phyloP scores from a whole-genome alignment of 2,113 vertebrate genomes.

The Morone saxatilis region DNA sequence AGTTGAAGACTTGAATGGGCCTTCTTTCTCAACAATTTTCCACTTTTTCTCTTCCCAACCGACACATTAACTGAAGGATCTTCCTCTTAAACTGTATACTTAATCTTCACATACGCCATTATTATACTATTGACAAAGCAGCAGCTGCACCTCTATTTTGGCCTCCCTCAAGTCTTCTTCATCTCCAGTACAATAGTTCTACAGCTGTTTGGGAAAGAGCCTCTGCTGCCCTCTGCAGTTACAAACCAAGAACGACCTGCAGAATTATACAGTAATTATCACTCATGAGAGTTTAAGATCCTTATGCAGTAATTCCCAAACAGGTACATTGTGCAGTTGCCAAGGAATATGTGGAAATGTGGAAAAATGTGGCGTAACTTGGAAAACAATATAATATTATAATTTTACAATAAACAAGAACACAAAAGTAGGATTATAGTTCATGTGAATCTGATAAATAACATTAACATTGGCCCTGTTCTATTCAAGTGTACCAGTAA shows the following conservation, averaged over 20 bases:
- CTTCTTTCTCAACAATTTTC: not conserved
- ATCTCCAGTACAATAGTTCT: not conserved
- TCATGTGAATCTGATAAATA: not conserved
- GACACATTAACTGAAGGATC: not conserved
- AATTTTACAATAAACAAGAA: not conserved
- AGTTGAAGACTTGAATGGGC: not conserved
- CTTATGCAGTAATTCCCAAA: not conserved
- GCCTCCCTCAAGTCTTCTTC: not conserved
- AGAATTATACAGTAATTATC: not conserved
- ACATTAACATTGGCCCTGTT: not conserved
- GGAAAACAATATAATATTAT: not conserved
- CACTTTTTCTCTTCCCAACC: not conserved
- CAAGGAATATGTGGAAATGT: not conserved
- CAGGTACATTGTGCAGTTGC: not conserved
- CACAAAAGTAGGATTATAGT: not conserved
- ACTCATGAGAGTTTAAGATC: not conserved
- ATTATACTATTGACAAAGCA: not conserved
- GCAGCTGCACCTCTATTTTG: constrained; percentile 10
- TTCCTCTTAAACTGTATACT: not conserved
- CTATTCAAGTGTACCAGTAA: not conserved
- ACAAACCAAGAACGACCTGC: not conserved
- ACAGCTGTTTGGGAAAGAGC: not conserved
- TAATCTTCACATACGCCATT: not conserved
- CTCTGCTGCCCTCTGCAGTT: constrained; percentile 57
- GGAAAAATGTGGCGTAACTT: not conserved